phyloP scores from a whole-genome alignment of 2,797 vertebrate species.

The Moxostoma hubbsi region DNA sequence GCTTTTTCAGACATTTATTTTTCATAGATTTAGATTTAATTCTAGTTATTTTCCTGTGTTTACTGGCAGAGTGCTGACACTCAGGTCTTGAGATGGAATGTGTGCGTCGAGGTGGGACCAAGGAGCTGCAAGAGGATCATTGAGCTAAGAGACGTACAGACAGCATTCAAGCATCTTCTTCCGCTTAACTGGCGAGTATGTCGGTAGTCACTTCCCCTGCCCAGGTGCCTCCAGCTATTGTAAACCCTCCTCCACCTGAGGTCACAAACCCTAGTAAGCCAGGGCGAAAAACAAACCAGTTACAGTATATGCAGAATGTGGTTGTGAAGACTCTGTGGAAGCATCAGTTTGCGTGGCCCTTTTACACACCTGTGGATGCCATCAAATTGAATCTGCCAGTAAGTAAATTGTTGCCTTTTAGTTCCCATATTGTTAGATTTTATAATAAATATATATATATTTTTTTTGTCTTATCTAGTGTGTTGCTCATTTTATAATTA shows the following conservation, averaged over 20 bases:
- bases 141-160: slow-evolving; percentile 57
- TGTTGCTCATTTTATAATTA: background rate
- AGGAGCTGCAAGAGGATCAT: slow-evolving; percentile 69
- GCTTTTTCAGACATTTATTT: background rate
- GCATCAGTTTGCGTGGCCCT: slow-evolving; percentile 98
- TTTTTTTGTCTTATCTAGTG: background rate
- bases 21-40: background rate
- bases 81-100: slow-evolving; percentile 82
- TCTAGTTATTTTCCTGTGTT: slow-evolving; percentile 1
- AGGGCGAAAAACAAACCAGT: slow-evolving; percentile 93
- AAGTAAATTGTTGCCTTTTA: slow-evolving; percentile 51
- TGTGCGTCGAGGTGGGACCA: slow-evolving; percentile 70
- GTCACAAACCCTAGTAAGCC: slow-evolving; percentile 90
- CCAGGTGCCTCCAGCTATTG: slow-evolving; percentile 84
- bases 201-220: slow-evolving; percentile 85
- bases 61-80: slow-evolving; percentile 69
- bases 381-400: slow-evolving; percentile 91
- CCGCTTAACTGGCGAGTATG: slow-evolving; percentile 73
- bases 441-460: background rate
- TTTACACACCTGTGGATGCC: slow-evolving; percentile 94
- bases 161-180: slow-evolving; percentile 41
- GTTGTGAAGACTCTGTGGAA: slow-evolving; percentile 98
- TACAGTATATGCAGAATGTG: slow-evolving; percentile 98
- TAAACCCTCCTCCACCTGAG: slow-evolving; percentile 88
- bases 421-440: background rate